Base-by-base conservation (phyloP, 2,113 vertebrate genomes). In the human (Homo sapiens) region DNA sequence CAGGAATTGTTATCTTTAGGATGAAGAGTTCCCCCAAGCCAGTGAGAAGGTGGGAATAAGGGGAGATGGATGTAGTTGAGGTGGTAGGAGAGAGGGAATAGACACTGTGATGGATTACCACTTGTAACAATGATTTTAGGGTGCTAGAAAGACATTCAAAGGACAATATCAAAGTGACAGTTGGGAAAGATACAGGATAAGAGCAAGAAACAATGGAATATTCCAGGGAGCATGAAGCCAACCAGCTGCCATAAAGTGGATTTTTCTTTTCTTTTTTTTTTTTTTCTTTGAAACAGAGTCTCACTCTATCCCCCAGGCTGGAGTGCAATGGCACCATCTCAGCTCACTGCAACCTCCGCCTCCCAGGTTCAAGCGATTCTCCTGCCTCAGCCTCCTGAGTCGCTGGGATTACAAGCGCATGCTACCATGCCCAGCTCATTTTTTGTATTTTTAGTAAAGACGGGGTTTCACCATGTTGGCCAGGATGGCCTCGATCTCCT, bases 141-240 rank as follows among this genome's bases (percentile, higher is more conserved):
- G 32, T 55, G 40, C 96, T 61, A 8, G 48, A 18, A 48, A 86
- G 61, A 59, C 22, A 82, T 55, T 79, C 52, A 96, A 85, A 59
- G 3, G 35, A 55, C 3, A 27, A 55, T 59, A 45, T 86, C 35
- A 79, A 79, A 94, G 22, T 18, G 10, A 59, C 7, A 89, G 30
- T 0, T 92, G n/a, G 40, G 79, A 92, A 96, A 86, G 35, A 73
- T 17, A 59, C 2, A 84, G 3, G 35, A 52, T 76, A 94, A 66
- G 3, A 93, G 4, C 0, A 78, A 66, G 61, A 91, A 89, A 70
- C 8, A 68, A 52, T 43, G 11, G 57, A 88, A 32, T 75, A 76
- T 80, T 89, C 23, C 66, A 38, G 12, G 32, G 76, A 94, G 12
- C 27, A 52, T 92, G 18, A 85, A 78, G n/a, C 10, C 70, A 96